Evolutionary conservation across 2,797 vertebrate genomes (phyloP).

Genomic region (Chromis chromis): DNA sequence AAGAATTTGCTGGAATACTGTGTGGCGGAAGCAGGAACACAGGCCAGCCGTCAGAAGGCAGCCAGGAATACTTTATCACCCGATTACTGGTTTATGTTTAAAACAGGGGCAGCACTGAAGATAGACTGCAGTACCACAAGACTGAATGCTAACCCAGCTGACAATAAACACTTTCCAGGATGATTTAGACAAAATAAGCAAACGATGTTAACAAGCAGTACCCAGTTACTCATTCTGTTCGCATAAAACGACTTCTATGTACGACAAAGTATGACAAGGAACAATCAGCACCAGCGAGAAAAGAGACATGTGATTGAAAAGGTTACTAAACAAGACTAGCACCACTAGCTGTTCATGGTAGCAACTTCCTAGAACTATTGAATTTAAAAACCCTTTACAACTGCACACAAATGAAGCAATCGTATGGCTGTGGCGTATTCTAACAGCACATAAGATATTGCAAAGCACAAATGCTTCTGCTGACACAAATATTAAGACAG

Average conservation of each 20-base stretch:
- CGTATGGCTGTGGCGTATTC: neutral
- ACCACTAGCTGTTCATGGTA: neutral
- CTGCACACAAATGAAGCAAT: neutral
- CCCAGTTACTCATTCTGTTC: neutral
- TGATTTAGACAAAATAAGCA: constrained; percentile 1
- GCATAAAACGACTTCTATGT: neutral
- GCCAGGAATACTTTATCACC: constrained; percentile 9
- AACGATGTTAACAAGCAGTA: constrained; percentile 3
- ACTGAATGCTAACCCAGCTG: neutral
- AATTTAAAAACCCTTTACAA: neutral
- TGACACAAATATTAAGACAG: constrained; percentile 1
- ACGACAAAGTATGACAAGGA: constrained; percentile 1
- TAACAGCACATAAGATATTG: neutral
- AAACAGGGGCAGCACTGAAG: constrained; percentile 19
- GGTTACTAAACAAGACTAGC: neutral
- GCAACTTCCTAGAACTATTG: neutral
- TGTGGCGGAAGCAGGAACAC: neutral
- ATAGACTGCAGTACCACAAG: neutral
- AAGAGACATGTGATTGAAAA: neutral
- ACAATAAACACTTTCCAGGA: neutral
- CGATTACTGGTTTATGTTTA: constrained; percentile 23
- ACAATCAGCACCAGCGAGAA: neutral
- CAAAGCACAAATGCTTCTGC: neutral
- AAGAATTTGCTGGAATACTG: neutral
- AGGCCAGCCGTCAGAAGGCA: constrained; percentile 8